Conservation (phyloP, 1,140 invertebrate genomes). For the Drosophila ogumai region DNA sequence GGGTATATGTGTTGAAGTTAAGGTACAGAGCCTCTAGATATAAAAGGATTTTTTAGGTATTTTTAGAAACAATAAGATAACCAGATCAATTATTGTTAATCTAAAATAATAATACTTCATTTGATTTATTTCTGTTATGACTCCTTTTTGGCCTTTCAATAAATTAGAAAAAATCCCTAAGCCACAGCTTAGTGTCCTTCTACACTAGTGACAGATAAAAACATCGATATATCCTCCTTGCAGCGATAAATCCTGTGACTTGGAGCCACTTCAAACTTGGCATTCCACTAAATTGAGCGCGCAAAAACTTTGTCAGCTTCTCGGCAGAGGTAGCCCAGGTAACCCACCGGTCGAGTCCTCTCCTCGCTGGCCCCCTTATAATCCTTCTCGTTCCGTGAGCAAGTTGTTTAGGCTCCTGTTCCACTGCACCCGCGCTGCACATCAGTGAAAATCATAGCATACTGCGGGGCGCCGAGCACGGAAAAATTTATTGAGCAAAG, state of each 20-base stretch:
- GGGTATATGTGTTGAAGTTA: conserved; percentile 7
- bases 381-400: conserved; percentile 45
- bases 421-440: conserved; percentile 19
- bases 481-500: conserved; percentile 81
- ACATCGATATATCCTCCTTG: conserved; percentile 6
- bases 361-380: neutral
- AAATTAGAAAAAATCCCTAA: neutral
- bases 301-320: conserved; percentile 21
- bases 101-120: too few species aligned
- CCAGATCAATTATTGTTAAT: too few species aligned
- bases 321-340: conserved; percentile 9
- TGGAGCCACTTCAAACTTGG: conserved; percentile 18
- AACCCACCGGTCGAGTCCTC: conserved; percentile 11
- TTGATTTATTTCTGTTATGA: neutral
- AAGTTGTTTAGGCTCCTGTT: conserved; percentile 64
- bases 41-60: neutral
- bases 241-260: conserved; percentile 23
- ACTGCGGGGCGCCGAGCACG: conserved; percentile 68
- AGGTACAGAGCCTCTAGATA: fast-evolving
- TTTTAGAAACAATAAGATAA: too few species aligned
- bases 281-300: conserved; percentile 28
- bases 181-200: neutral
- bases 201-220: neutral
- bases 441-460: conserved; percentile 71
- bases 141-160: neutral